These are phyloP conservation scores for Heliconius hortense DNA, from an alignment of 2,888 invertebrate genomes.

Conservation along the genomic window DNA sequence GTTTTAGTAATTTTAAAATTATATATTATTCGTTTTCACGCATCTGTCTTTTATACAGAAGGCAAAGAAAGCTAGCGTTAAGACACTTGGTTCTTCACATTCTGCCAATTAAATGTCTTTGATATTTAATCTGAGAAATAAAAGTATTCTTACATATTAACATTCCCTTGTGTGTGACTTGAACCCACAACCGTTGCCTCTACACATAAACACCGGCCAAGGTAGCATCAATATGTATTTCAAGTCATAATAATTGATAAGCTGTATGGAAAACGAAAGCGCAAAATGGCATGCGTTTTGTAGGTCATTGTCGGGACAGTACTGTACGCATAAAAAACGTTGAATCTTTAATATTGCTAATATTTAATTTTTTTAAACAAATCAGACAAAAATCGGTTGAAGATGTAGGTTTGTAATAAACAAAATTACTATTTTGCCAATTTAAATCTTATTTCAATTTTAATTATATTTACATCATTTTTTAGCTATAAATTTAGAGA, in stretches of 20 bases:
- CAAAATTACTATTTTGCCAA: not conserved
- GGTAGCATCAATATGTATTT: slow-evolving; percentile 9
- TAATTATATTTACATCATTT: not conserved
- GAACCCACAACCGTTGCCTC: not conserved
- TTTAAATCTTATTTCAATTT: not conserved
- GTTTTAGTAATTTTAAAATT: too few relatives aligned
- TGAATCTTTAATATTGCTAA: not conserved
- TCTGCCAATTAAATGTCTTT: too few relatives aligned
- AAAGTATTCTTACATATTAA: not conserved
- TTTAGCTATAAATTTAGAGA: not conserved
- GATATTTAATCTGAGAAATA: not conserved
- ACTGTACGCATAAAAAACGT: slow-evolving; percentile 37
- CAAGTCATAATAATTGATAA: slow-evolving; percentile 35
- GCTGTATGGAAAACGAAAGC: slow-evolving; percentile 45
- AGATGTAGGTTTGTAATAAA: not conserved
- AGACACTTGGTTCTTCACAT: too few relatives aligned
- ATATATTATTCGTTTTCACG: too few relatives aligned
- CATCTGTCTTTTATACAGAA: too few relatives aligned
- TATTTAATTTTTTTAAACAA: not conserved
- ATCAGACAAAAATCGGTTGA: not conserved
- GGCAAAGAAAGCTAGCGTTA: too few relatives aligned
- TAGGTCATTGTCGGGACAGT: slow-evolving; percentile 49
- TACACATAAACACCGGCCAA: not conserved
- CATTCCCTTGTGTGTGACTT: not conserved
- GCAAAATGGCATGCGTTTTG: slow-evolving; percentile 45